A percentile compares a stretch with the other conserved stretches of the same genome.
Conservation (phyloP, 2,113 vertebrate genomes). For the Carlito syrichta region DNA sequence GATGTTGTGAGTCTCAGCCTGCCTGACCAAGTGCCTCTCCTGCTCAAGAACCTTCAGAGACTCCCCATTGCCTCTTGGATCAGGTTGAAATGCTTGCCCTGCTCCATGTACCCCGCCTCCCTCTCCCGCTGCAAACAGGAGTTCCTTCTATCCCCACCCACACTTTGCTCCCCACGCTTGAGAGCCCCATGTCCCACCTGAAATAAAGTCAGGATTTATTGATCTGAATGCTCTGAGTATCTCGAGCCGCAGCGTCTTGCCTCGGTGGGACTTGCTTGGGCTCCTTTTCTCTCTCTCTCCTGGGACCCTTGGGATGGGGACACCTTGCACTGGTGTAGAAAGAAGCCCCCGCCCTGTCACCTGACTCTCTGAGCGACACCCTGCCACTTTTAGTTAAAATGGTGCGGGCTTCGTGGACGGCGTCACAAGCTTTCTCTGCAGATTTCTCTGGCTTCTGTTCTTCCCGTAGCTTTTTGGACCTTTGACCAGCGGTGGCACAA, state of each 20-base stretch:
- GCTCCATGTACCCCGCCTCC: accelerated
- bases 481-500: background rate
- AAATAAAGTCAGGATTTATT: background rate
- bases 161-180: accelerated
- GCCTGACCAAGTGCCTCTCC: background rate
- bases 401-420: background rate
- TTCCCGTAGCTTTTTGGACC: background rate
- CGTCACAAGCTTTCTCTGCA: background rate
- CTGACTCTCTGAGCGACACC: background rate
- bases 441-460: background rate
- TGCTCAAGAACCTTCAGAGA: background rate
- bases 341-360: background rate
- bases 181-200: no score
- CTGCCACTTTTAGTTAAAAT: background rate
- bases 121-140: background rate
- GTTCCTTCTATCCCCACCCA: background rate
- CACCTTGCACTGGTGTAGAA: accelerated
- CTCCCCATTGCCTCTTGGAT: background rate
- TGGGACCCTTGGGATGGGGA: accelerated
- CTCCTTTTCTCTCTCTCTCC: background rate
- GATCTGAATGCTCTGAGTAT: background rate
- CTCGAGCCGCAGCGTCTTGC: background rate
- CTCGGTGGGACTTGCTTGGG: background rate
- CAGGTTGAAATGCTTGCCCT: background rate
- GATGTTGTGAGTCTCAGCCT: background rate